A percentile compares a stretch with the other conserved stretches of the same genome.
phyloP scores from a whole-genome alignment of 2,888 invertebrate species.

The Lymantria monacha region DNA sequence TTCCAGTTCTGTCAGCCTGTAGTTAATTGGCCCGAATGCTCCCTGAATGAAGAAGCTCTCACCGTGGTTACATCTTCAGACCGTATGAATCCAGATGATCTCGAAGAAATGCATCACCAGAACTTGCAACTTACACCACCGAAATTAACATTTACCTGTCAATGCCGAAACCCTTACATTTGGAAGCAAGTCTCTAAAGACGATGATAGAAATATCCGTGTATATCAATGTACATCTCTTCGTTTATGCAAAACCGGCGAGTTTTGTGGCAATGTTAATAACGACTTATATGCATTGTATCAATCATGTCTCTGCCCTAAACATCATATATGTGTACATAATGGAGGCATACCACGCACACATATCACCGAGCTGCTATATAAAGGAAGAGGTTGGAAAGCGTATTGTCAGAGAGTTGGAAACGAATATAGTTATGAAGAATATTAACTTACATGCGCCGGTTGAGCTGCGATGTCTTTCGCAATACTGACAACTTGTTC shows the following conservation, averaged over 20 bases:
- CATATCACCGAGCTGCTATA: slow-evolving; percentile 81
- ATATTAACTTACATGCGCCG: slow-evolving; percentile 85
- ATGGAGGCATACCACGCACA: slow-evolving; percentile 61
- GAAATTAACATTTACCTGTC: slow-evolving; percentile 70
- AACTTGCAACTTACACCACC: slow-evolving; percentile 65
- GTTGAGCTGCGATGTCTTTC: slow-evolving; percentile 86
- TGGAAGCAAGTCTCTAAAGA: slow-evolving; percentile 66
- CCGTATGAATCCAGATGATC: slow-evolving; percentile 62
- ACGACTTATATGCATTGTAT: slow-evolving; percentile 82
- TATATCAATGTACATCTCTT: slow-evolving; percentile 76
- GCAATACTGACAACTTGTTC: slow-evolving; percentile 88
- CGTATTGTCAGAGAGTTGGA: slow-evolving; percentile 72
- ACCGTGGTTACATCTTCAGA: slow-evolving; percentile 51
- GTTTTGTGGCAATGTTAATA: slow-evolving; percentile 83
- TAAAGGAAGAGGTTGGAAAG: slow-evolving; percentile 79
- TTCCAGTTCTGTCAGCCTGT: slow-evolving; percentile 78
- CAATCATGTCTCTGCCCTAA: slow-evolving; percentile 84
- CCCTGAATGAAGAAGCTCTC: slow-evolving; percentile 54
- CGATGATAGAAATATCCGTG: slow-evolving; percentile 24
- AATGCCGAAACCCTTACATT: slow-evolving; percentile 74
- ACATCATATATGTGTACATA: slow-evolving; percentile 82
- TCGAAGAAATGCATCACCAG: slow-evolving; percentile 64
- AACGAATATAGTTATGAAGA: slow-evolving; percentile 58
- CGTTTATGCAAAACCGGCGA: slow-evolving; percentile 77
- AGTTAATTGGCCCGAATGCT: slow-evolving; percentile 62